A percentile compares a stretch with the other conserved stretches of the same genome.
Conservation (phyloP, 1,140 invertebrate species). For the Bilobella aurantiaca region DNA sequence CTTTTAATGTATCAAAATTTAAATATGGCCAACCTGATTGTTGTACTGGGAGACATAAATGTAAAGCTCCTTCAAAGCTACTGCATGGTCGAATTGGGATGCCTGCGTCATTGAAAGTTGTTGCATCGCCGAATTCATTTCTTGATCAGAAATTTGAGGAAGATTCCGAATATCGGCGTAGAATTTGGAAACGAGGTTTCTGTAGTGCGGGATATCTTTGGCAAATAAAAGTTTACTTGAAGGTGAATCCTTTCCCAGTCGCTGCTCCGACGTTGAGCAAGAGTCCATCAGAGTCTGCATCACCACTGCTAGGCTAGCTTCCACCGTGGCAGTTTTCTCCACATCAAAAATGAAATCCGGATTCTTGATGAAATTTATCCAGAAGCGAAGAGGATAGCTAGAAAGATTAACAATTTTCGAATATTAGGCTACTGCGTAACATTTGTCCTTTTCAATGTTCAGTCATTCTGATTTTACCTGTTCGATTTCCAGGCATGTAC, state of each 20-base stretch:
- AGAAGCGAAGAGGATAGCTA: slow-evolving; percentile 83
- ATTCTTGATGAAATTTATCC: slow-evolving; percentile 96
- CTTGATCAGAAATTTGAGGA: slow-evolving; percentile 80
- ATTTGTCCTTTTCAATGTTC: too few species aligned
- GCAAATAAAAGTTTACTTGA: slow-evolving; percentile 90
- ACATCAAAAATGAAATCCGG: slow-evolving; percentile 95
- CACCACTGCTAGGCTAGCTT: slow-evolving; percentile 85
- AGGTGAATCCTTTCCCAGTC: slow-evolving; percentile 85
- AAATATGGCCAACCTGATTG: slow-evolving; percentile 65
- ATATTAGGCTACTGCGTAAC: too few species aligned
- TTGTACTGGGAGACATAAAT: slow-evolving; percentile 89
- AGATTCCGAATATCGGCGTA: slow-evolving; percentile 72
- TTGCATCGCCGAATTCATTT: slow-evolving; percentile 83
- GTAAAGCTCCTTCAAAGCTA: slow-evolving; percentile 84
- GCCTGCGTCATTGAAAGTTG: slow-evolving; percentile 73
- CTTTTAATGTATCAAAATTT: too few species aligned
- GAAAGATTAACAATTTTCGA: slow-evolving; percentile 35
- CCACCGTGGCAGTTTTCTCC: slow-evolving; percentile 80
- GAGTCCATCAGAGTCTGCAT: slow-evolving; percentile 95
- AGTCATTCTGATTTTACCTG: slow-evolving; percentile 44
- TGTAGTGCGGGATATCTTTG: slow-evolving; percentile 82
- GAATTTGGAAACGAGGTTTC: slow-evolving; percentile 75
- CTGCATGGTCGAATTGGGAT: slow-evolving; percentile 79
- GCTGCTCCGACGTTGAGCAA: slow-evolving; percentile 76
- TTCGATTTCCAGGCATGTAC: slow-evolving; percentile 95